phyloP scores from a whole-genome alignment of 1,140 invertebrate species.

The Caenorhabditis remanei region DNA sequence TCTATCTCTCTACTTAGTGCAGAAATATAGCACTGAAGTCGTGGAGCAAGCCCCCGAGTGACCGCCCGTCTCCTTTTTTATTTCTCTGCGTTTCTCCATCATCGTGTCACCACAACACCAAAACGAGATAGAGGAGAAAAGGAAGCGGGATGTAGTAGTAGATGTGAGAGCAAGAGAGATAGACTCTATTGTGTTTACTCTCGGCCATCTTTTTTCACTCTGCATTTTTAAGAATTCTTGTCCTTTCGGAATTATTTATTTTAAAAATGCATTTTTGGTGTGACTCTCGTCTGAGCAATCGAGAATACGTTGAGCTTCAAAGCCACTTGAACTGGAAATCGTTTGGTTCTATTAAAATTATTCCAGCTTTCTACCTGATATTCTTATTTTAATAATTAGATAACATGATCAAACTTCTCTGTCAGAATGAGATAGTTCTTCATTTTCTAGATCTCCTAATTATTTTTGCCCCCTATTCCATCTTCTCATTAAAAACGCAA shows the following conservation, averaged over 20 bases:
- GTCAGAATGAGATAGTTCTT: no score
- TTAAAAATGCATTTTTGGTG: conserved; percentile 10
- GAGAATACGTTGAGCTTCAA: no score
- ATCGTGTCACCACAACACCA: conserved; percentile 28
- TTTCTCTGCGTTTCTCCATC: conserved; percentile 42
- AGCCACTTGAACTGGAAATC: no score
- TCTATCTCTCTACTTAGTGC: conserved; percentile 42
- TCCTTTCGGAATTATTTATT: conserved; percentile 22
- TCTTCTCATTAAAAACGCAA: neutral
- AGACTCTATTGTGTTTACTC: conserved; percentile 43
- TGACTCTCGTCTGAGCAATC: neutral
- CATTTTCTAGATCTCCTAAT: no score
- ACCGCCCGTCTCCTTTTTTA: conserved; percentile 21
- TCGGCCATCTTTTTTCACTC: conserved; percentile 37
- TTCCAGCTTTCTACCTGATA: no score
- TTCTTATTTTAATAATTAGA: no score
- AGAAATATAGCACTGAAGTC: conserved; percentile 49
- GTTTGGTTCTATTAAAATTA: no score
- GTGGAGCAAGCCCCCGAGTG: conserved; percentile 8
- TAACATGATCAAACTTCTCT: no score
- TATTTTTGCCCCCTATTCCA: no score
- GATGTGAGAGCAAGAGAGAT: neutral
- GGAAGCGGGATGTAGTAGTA: neutral
- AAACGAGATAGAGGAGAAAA: neutral
- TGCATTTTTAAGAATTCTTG: conserved; percentile 31